Base-by-base conservation (phyloP, 2,113 vertebrate genomes). In the Hirundichthys speculiger region DNA sequence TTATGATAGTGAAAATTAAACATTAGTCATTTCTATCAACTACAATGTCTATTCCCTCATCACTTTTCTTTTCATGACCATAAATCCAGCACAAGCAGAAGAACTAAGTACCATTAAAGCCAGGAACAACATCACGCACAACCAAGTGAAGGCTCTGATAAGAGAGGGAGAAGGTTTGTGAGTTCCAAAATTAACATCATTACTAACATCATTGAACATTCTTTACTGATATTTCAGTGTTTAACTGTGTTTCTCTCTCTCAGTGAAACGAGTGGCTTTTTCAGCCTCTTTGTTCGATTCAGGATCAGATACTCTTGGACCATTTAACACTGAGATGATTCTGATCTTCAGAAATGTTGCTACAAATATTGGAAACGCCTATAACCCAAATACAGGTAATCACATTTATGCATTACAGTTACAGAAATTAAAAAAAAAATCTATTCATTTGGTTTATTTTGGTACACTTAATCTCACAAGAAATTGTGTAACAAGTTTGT, bases 351-450 rank as follows among this genome's bases (percentile, higher is more conserved):
- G 19, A 69, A 0, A 61, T 2, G 41, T 83, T 2, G 2, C 60
- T 21, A 13, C 60, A 48, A 82, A 74, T 38, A 64, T 68, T 49
- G 75, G 79, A 46, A 74, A 77, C 52, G 75, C 83, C 19, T 79
- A 79, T 69, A 82, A 45, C 55, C 62, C 65, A 0, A 7, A 67
- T 20, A 74, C 61, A 85, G 75, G 75, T 79, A 68, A 6, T 5
- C 30, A 34, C 30, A 34, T 34, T 34, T 34, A 34, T 34, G 30
- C 30, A 34, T 34, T 10, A 34, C 7, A 34, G 11, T 4, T 10
- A 34, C 4, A 34, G 4, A n/a, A n/a, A 34, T 34, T 34, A 9
- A 9, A 9, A 7, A 5, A 34, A 34, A 2, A 34, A 34, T 10
- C 1, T 34, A 10, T 34, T 34, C 1, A 34, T 34, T 34, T 3